phyloP scores from a whole-genome alignment of 2,797 vertebrate genomes.

The Tamandua tetradactyla region DNA sequence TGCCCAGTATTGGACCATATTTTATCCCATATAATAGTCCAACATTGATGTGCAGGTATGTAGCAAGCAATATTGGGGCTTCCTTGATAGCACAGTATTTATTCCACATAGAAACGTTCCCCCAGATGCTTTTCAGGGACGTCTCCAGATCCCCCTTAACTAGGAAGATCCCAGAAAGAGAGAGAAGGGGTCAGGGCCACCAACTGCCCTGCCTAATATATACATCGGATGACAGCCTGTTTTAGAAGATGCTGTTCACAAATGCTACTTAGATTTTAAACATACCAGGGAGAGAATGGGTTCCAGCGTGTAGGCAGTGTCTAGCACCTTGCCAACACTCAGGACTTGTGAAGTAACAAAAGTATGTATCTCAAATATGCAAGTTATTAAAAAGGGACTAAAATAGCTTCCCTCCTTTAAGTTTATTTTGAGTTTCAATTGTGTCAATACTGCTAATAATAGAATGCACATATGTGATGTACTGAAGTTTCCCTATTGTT shows the following conservation, averaged over 20 bases:
- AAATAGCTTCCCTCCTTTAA: conserved; percentile 51
- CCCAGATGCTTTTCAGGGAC: background rate
- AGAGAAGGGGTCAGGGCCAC: rapidly evolving
- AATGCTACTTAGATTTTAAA: background rate
- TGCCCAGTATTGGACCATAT: background rate
- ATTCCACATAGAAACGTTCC: background rate
- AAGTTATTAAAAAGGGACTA: conserved; percentile 45
- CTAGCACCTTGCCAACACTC: conserved; percentile 51
- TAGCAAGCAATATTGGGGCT: background rate
- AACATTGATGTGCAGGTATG: background rate
- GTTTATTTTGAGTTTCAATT: conserved; percentile 23
- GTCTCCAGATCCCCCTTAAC: background rate
- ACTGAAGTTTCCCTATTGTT: conserved; percentile 46
- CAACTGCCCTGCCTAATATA: background rate
- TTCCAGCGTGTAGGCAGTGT: background rate
- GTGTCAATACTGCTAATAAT: conserved; percentile 21
- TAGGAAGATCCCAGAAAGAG: background rate
- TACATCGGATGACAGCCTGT: background rate
- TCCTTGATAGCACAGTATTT: background rate
- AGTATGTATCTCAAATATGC: background rate
- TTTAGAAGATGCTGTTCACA: background rate
- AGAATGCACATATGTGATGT: background rate
- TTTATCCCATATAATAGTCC: background rate
- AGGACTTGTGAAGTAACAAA: conserved; percentile 23
- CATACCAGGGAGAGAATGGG: background rate